These are phyloP conservation scores for Leptodirus hochenwartii DNA, from an alignment of 2,888 invertebrate species.

Conservation along the genomic window DNA sequence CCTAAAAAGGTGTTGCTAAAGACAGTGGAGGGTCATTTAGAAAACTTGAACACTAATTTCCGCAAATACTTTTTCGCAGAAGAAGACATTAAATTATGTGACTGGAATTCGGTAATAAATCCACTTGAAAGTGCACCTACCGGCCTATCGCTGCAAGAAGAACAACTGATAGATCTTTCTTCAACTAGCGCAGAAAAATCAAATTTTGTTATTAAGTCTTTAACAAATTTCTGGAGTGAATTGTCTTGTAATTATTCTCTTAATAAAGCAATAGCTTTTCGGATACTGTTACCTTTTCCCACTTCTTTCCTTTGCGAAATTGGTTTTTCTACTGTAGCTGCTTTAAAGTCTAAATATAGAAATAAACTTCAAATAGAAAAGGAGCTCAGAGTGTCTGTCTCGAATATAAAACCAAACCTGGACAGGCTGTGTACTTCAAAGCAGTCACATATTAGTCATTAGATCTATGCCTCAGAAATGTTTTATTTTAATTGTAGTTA, in stretches of 20 bases:
- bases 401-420: slow-evolving; percentile 6
- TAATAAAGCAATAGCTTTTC: slow-evolving; percentile 8
- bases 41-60: slow-evolving; percentile 3
- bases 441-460: slow-evolving; percentile 5
- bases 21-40: slow-evolving; percentile 4
- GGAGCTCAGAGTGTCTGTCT: slow-evolving; percentile 2
- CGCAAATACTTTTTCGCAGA: slow-evolving; percentile 3
- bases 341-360: slow-evolving; percentile 7
- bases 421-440: slow-evolving; percentile 7
- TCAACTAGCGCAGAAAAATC: slow-evolving; percentile 6
- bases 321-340: slow-evolving; percentile 6
- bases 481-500: slow-evolving; percentile 5
- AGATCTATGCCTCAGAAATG: slow-evolving; percentile 3
- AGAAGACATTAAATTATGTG: slow-evolving; percentile 4
- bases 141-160: slow-evolving; percentile 4
- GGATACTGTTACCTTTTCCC: slow-evolving; percentile 8
- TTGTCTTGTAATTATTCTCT: slow-evolving; percentile 8
- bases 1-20: slow-evolving; percentile 1
- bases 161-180: slow-evolving; percentile 7
- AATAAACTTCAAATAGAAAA: slow-evolving; percentile 7
- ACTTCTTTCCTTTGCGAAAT: slow-evolving; percentile 7
- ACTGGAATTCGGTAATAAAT: slow-evolving; percentile 5
- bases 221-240: slow-evolving; percentile 8
- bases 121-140: no score
- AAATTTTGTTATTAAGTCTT: slow-evolving; percentile 7